phyloP scores from a whole-genome alignment of 2,113 vertebrate genomes.

The Thryonomys swinderianus region DNA sequence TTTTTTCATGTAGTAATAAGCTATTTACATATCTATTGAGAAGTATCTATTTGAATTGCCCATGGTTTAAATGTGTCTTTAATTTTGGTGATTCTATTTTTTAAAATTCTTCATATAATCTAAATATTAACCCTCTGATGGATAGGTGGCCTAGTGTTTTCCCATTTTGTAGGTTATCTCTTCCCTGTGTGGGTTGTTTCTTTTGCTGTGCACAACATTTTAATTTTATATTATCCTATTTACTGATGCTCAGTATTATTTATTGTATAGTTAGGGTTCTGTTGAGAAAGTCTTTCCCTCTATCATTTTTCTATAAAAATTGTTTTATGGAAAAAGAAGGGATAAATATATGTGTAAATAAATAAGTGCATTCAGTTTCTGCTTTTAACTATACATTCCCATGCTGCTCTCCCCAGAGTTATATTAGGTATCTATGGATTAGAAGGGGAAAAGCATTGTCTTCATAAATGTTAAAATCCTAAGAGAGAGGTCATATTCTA shows the following conservation, averaged over 20 bases:
- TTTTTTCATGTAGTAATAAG: not conserved
- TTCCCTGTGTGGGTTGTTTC: not conserved
- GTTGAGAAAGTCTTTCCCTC: not conserved
- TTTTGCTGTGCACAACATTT: not conserved
- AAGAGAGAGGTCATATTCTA: not conserved
- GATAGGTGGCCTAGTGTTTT: not conserved
- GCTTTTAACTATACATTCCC: not conserved
- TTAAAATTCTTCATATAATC: not conserved
- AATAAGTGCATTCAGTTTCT: not conserved
- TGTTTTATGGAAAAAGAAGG: not conserved
- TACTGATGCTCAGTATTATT: not conserved
- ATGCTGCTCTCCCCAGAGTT: not conserved
- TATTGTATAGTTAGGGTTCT: not conserved
- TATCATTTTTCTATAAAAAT: slow-evolving; percentile 4
- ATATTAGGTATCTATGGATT: not conserved
- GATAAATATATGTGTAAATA: not conserved
- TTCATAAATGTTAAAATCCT: not conserved
- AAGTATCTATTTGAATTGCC: not conserved
- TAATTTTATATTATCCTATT: not conserved
- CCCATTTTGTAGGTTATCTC: not conserved
- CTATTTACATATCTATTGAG: not conserved
- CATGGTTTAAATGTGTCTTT: not conserved
- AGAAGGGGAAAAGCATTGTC: not conserved
- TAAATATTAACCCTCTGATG: not conserved
- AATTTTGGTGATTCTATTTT: not conserved